A percentile compares a stretch with the other conserved stretches of the same genome.
phyloP scores from a whole-genome alignment of 2,888 invertebrate species.

The Isotomurus palustris region DNA sequence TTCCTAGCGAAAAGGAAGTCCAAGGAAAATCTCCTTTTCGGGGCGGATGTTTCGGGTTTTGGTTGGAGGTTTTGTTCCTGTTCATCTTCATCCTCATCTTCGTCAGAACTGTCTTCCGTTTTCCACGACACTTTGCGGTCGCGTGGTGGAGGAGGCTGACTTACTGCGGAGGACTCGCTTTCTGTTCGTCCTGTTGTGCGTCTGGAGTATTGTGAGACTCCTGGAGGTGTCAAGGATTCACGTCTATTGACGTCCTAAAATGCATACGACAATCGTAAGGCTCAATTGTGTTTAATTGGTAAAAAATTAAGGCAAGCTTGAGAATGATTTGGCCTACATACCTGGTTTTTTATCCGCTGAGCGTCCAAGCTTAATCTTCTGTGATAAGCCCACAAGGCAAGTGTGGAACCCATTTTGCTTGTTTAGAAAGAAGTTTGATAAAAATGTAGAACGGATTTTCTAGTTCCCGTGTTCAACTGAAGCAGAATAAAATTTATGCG shows the following conservation, averaged over 20 bases:
- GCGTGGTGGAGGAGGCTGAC: neutral
- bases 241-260: too few species aligned
- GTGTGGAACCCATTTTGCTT: conserved; percentile 10
- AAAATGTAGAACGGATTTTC: too few species aligned
- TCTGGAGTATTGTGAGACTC: too few species aligned
- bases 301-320: too few species aligned
- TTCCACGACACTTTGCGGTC: conserved; percentile 1
- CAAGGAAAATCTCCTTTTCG: conserved; percentile 18
- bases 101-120: conserved; percentile 9
- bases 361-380: conserved; percentile 10
- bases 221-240: too few species aligned
- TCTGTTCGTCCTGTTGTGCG: conserved; percentile 7
- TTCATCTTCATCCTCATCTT: conserved; percentile 3
- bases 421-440: too few species aligned
- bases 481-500: too few species aligned
- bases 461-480: too few species aligned
- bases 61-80: neutral
- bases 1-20: conserved; percentile 21
- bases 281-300: too few species aligned
- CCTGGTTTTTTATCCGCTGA: neutral
- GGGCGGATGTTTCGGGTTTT: too few species aligned
- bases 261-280: too few species aligned
- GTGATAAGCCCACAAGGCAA: conserved; percentile 14
- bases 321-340: too few species aligned
- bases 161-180: conserved; percentile 10